phyloP scores from a whole-genome alignment of 2,113 vertebrate species.

The Neopipo cinnamomea region DNA sequence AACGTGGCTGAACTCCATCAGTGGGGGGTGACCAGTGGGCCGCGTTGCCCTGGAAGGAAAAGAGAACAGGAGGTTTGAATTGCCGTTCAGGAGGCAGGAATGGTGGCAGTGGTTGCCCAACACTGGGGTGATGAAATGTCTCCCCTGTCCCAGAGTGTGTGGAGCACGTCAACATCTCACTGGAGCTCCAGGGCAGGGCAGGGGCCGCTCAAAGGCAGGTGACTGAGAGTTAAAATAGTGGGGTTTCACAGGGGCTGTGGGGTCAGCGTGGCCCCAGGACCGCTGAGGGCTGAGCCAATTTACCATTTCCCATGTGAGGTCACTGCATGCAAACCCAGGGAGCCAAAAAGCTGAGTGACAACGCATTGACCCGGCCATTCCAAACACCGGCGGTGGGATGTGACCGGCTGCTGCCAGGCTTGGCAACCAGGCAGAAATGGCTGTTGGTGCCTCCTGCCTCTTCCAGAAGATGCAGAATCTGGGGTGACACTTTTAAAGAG shows the following conservation, averaged over 20 bases:
- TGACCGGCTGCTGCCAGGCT: neutral
- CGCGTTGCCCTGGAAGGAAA: neutral
- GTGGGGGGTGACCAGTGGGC: accelerated
- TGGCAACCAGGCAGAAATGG: accelerated
- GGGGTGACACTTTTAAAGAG: neutral
- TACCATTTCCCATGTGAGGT: accelerated
- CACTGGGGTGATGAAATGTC: neutral
- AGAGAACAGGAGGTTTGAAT: neutral
- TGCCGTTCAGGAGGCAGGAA: neutral
- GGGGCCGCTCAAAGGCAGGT: neutral
- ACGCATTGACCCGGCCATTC: accelerated
- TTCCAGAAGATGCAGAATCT: neutral
- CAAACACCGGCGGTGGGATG: neutral
- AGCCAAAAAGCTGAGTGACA: neutral
- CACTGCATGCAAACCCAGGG: neutral
- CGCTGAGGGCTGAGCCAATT: neutral
- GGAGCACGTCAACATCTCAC: neutral
- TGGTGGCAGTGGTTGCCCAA: neutral
- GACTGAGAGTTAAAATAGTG: accelerated
- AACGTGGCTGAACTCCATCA: neutral
- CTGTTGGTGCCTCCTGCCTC: neutral
- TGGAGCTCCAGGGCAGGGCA: neutral
- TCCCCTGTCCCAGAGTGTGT: accelerated
- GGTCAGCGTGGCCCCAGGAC: too few species aligned
- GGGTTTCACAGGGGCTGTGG: neutral